phyloP scores from a whole-genome alignment of 2,797 vertebrate species.

The Potorous gilbertii region DNA sequence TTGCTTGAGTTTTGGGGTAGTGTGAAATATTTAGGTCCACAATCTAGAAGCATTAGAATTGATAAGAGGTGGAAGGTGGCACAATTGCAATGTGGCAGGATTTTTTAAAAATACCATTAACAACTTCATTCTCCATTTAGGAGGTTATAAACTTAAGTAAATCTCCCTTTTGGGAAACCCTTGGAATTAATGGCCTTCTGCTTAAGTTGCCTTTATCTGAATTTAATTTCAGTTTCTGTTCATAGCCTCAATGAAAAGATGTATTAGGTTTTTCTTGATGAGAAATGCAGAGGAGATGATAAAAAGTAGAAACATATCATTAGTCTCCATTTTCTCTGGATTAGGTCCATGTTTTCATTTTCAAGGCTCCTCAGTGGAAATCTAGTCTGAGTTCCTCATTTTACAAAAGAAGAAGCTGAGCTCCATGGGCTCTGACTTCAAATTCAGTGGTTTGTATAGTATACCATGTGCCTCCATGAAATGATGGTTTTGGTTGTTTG shows the following conservation, averaged over 20 bases:
- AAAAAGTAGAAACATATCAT: background rate
- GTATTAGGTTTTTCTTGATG: conserved; percentile 43
- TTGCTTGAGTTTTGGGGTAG: conserved; percentile 15
- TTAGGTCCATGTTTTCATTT: conserved; percentile 26
- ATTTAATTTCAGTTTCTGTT: conserved; percentile 15
- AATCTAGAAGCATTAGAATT: conserved; percentile 39
- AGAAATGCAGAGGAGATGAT: background rate
- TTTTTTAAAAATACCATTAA: conserved; percentile 40
- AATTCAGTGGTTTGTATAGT: background rate
- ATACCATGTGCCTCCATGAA: background rate
- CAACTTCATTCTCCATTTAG: conserved; percentile 59
- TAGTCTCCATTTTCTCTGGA: background rate
- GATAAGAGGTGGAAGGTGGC: conserved; percentile 25
- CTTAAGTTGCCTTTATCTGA: conserved; percentile 42
- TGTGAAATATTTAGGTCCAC: background rate
- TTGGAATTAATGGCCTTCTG: conserved; percentile 40
- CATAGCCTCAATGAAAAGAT: background rate
- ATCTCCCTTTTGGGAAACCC: conserved; percentile 50
- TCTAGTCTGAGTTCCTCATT: background rate
- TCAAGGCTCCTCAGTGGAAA: background rate
- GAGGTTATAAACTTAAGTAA: conserved; percentile 51
- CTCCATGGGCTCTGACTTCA: background rate
- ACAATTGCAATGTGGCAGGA: conserved; percentile 48
- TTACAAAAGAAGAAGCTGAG: background rate
- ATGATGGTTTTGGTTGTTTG: background rate